Evolutionary conservation across 1,140 invertebrate genomes (phyloP).

Genomic region (Drosophila triauraria): DNA sequence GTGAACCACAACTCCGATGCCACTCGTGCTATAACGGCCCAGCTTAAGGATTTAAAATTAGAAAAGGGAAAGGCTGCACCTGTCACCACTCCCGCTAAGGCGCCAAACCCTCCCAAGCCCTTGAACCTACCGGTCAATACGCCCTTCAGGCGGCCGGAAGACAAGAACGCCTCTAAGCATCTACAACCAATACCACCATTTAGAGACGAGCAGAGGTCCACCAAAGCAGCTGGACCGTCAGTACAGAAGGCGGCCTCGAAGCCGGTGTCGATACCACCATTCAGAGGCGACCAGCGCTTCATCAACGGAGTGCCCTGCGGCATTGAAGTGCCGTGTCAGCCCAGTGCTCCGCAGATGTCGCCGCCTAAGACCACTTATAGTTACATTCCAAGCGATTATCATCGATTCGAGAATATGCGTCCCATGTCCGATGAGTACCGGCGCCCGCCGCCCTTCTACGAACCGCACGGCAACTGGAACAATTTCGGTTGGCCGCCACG

Average conservation of each 20-base stretch:
- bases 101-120: background rate
- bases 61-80: background rate
- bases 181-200: background rate
- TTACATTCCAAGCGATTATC: constrained; percentile 31
- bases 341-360: constrained; percentile 13
- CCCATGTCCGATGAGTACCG: constrained; percentile 17
- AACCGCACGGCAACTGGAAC: background rate
- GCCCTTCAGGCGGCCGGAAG: background rate
- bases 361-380: constrained; percentile 20
- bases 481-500: background rate
- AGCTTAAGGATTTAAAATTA: constrained; percentile 43
- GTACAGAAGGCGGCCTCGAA: background rate
- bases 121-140: background rate
- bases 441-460: constrained; percentile 21
- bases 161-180: background rate
- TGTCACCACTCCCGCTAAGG: too few species aligned
- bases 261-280: background rate
- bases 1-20: constrained; percentile 37
- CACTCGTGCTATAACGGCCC: constrained; percentile 24
- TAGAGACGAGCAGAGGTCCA: background rate
- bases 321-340: background rate
- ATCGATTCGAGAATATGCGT: constrained; percentile 22
- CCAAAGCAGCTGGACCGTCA: too few species aligned
- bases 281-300: background rate
- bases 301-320: constrained; percentile 21